A percentile compares a stretch with the other conserved stretches of the same genome.
phyloP scores from a whole-genome alignment of 1,140 invertebrate species.

The Drosophila pandora region DNA sequence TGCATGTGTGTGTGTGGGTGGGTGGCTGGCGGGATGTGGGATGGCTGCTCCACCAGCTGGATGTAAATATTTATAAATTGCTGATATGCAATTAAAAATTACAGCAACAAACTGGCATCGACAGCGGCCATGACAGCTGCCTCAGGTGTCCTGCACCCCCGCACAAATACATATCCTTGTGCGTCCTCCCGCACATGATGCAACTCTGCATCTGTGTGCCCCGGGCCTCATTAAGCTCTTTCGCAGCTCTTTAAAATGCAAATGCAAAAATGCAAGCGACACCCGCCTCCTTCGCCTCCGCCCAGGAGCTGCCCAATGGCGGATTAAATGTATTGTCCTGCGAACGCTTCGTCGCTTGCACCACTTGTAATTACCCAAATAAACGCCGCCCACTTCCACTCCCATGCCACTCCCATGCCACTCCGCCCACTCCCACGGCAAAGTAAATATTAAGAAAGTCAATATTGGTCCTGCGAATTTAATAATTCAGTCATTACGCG shows the following conservation, averaged over 20 bases:
- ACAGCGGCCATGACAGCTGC: slow-evolving; percentile 51
- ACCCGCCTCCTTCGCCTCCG: no score
- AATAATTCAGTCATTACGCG: neutral
- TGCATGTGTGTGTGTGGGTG: neutral
- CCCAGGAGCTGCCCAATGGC: slow-evolving; percentile 3
- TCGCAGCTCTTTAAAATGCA: slow-evolving; percentile 44
- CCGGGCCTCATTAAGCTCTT: slow-evolving; percentile 4
- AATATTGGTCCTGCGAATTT: neutral
- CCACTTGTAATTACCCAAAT: slow-evolving; percentile 1
- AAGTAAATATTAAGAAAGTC: neutral
- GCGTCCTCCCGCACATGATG: neutral
- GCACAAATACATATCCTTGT: neutral
- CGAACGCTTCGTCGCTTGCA: neutral
- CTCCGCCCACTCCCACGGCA: neutral
- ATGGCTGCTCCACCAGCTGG: slow-evolving; percentile 1
- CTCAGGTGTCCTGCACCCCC: slow-evolving; percentile 11
- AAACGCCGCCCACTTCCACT: neutral
- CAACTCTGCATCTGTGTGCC: slow-evolving; percentile 5
- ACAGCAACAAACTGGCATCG: slow-evolving; percentile 40
- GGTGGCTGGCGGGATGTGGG: neutral
- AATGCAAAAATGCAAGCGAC: neutral
- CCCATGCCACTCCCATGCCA: no score
- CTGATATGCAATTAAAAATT: slow-evolving; percentile 74
- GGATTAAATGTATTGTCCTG: slow-evolving; percentile 15
- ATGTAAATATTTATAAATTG: slow-evolving; percentile 69